Base-by-base conservation (phyloP, 1,140 invertebrate species). In the Zaprionus camerounensis region DNA sequence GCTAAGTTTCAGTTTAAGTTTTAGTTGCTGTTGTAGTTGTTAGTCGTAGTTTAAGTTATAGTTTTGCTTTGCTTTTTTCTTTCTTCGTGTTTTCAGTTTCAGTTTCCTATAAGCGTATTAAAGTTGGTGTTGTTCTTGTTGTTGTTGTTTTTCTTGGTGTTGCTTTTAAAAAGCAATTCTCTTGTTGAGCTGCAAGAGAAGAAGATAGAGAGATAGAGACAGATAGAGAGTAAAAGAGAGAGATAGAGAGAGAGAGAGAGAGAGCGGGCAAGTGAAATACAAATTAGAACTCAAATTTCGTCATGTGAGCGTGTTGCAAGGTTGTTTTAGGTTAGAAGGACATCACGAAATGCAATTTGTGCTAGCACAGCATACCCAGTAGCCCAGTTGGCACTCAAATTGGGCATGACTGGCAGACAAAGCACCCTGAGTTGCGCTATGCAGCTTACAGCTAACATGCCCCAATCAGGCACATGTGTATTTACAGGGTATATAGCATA, bases 61-160 rank as follows among this genome's bases (percentile, higher is more conserved):
- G 15, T 46, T 62, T 49, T 49, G 13, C 24, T 55, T 55, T 56
- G 24, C 11, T 56, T 20, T 41, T 46, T 38, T 13, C 20, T 51
- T 12, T 49, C 34, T 64, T 53, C 28, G 46, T 61, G 59, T 73
- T 61, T n/a, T n/a, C n/a, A 41, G 28, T 76, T 74, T 55, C 31
- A 73, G 64, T 68, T 73, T 26, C 38, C 34, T 53, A 41, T 58
- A 70, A 71, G 68, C 73, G 61, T 66, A 59, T 61, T 71, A 22
- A 22, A 71, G 53, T 71, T 71, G 61, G 59, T 76, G 59, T 70
- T 75, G 31, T 65, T 65, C 36, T 28, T 71, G 31, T 65, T 65
- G 44, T 36, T 71, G 41, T 66, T 49, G 3, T 31, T 36, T 24
- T 36, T 46, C 3, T 56, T 56, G 34, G 34, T 15, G 34, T 51